Percentiles rank a stretch among this genome's conserved stretches.
Evolutionary conservation across 2,888 invertebrate genomes (phyloP).

Genomic region (Mythimna albipuncta): DNA sequence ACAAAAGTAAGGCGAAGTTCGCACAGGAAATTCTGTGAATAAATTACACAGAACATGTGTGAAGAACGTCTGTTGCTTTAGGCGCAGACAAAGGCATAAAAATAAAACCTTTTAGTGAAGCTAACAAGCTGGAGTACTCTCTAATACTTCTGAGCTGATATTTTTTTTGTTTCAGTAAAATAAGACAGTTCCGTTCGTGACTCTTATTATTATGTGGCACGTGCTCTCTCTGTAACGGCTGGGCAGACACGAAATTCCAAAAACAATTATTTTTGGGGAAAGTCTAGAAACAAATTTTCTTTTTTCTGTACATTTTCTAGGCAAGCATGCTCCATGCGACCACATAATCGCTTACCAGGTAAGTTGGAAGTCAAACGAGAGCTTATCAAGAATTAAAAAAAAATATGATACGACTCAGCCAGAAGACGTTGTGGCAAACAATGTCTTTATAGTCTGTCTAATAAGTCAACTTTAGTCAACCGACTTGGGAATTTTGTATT

Average conservation of each 20-base stretch:
- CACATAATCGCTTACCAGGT: too few relatives aligned
- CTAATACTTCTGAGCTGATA: slow-evolving; percentile 2
- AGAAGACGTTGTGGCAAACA: too few relatives aligned
- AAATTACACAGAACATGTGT: slow-evolving; percentile 41
- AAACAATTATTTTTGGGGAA: background rate
- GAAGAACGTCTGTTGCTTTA: slow-evolving; percentile 31
- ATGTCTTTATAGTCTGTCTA: too few relatives aligned
- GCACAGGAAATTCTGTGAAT: slow-evolving; percentile 22
- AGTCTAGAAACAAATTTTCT: background rate
- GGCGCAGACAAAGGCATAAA: slow-evolving; percentile 28
- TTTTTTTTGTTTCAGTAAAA: background rate
- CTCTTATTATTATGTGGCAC: slow-evolving; percentile 3
- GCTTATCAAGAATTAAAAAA: too few relatives aligned
- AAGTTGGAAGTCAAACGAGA: too few relatives aligned
- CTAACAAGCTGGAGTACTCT: slow-evolving; percentile 16
- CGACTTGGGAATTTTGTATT: too few relatives aligned
- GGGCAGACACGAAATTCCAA: background rate
- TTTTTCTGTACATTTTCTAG: too few relatives aligned
- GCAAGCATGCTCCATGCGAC: too few relatives aligned
- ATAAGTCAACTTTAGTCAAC: too few relatives aligned
- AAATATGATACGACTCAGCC: too few relatives aligned
- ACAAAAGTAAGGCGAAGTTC: slow-evolving; percentile 10
- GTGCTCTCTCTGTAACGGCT: background rate
- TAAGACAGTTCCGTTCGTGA: slow-evolving; percentile 8
- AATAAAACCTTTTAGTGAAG: slow-evolving; percentile 34